Evolutionary conservation across 1,140 invertebrate genomes (phyloP).

Genomic region (Cyclargus thomasi): DNA sequence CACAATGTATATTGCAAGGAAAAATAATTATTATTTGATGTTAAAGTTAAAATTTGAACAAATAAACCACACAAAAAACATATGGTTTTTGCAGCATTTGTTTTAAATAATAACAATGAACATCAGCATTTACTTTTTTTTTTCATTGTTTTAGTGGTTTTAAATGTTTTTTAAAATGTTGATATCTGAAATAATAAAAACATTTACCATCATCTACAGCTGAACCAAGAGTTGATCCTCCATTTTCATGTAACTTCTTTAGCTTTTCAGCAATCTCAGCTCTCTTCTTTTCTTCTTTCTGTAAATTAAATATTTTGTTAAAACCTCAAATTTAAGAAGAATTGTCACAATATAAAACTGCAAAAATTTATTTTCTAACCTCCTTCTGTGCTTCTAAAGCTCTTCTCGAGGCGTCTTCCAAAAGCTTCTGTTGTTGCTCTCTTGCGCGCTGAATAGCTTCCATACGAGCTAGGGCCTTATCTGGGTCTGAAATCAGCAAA

Average conservation of each 20-base stretch:
- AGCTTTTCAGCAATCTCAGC: constrained; percentile 37
- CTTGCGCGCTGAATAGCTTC: constrained; percentile 50
- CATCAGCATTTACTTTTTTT: too few species aligned
- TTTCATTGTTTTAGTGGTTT: too few species aligned
- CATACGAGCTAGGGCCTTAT: constrained; percentile 40
- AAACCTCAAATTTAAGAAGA: background rate
- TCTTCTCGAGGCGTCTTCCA: constrained; percentile 39
- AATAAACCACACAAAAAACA: too few species aligned
- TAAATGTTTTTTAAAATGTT: too few species aligned
- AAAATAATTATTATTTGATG: too few species aligned
- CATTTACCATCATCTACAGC: background rate
- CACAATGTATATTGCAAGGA: too few species aligned
- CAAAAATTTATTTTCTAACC: constrained; percentile 22
- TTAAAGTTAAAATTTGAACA: too few species aligned
- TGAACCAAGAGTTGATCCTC: constrained; percentile 30
- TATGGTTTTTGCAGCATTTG: background rate
- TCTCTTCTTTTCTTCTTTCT: constrained; percentile 47
- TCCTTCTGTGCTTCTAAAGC: constrained; percentile 41
- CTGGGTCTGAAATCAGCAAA: constrained; percentile 39
- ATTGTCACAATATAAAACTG: background rate
- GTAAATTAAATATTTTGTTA: constrained; percentile 23
- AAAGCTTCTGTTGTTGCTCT: constrained; percentile 39
- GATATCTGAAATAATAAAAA: background rate
- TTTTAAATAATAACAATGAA: too few species aligned
- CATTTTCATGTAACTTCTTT: constrained; percentile 39